Evolutionary conservation across 1,140 invertebrate species (phyloP).

Genomic region (Phymastichus coffea): DNA sequence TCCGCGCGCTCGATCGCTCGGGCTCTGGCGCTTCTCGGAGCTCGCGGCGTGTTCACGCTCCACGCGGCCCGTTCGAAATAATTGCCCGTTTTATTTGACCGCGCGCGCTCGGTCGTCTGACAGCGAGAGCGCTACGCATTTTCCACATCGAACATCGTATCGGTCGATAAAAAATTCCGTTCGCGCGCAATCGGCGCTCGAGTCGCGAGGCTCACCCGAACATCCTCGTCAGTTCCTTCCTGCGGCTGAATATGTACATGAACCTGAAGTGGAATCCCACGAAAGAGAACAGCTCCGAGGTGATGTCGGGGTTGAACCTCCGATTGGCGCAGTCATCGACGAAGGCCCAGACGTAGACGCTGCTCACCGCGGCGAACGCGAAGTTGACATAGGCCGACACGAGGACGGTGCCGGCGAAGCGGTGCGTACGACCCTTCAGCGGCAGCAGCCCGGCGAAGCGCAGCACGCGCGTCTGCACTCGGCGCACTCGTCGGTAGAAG

Average conservation of each 20-base stretch:
- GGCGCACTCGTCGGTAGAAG: constrained; percentile 5
- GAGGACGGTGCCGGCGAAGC: background rate
- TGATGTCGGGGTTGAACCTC: constrained; percentile 11
- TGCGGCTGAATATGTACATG: constrained; percentile 4
- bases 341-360: constrained; percentile 11
- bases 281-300: constrained; percentile 14
- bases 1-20: too few relatives aligned
- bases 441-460: background rate
- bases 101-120: too few relatives aligned
- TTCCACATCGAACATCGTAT: too few relatives aligned
- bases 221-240: background rate
- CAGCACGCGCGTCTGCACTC: constrained; percentile 2
- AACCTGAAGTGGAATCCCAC: constrained; percentile 11
- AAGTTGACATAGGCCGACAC: constrained; percentile 2
- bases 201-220: background rate
- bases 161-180: too few relatives aligned
- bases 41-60: too few relatives aligned
- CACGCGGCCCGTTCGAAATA: too few relatives aligned
- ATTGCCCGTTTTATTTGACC: too few relatives aligned
- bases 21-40: too few relatives aligned
- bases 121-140: too few relatives aligned
- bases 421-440: background rate
- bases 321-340: constrained; percentile 1
- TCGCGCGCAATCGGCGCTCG: too few relatives aligned
- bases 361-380: background rate